These are phyloP conservation scores for Vesta saturnalis DNA, from an alignment of 2,888 invertebrate species.

Conservation along the genomic window DNA sequence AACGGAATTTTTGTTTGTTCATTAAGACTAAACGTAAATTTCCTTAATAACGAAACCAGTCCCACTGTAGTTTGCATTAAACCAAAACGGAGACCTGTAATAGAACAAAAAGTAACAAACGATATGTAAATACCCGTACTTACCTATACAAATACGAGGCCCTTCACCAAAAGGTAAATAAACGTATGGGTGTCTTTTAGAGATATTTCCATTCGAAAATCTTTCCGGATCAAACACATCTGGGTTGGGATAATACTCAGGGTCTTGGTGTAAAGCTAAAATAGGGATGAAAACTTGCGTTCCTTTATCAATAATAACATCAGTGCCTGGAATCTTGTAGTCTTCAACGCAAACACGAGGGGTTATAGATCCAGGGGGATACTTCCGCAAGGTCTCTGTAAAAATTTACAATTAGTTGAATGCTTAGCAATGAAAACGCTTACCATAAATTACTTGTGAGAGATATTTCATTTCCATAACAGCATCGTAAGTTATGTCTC, in stretches of 20 bases:
- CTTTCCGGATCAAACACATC: slow-evolving; percentile 34
- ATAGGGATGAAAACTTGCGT: slow-evolving; percentile 46
- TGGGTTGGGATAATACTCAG: no score
- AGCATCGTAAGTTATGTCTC: no score
- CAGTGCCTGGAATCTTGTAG: slow-evolving; percentile 47
- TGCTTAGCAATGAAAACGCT: no score
- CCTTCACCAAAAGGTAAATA: slow-evolving; percentile 53
- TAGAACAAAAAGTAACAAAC: not conserved
- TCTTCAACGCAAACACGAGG: slow-evolving; percentile 44
- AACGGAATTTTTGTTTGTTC: slow-evolving; percentile 20
- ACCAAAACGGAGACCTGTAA: slow-evolving; percentile 43
- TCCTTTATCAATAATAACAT: no score
- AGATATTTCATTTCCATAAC: no score
- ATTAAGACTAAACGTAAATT: slow-evolving; percentile 32
- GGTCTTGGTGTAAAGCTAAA: slow-evolving; percentile 9
- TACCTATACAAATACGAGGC: slow-evolving; percentile 53
- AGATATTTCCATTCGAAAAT: slow-evolving; percentile 22
- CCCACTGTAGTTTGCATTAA: slow-evolving; percentile 42
- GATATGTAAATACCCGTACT: not conserved
- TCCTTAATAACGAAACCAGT: slow-evolving; percentile 29
- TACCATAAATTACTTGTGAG: no score
- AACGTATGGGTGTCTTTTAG: not conserved
- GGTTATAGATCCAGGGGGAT: slow-evolving; percentile 21
- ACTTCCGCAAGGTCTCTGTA: slow-evolving; percentile 16
- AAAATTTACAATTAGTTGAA: slow-evolving; percentile 7